Percentiles rank a stretch among this genome's conserved stretches.
phyloP scores from a whole-genome alignment of 2,888 invertebrate species.

The Aspidiotus destructor region DNA sequence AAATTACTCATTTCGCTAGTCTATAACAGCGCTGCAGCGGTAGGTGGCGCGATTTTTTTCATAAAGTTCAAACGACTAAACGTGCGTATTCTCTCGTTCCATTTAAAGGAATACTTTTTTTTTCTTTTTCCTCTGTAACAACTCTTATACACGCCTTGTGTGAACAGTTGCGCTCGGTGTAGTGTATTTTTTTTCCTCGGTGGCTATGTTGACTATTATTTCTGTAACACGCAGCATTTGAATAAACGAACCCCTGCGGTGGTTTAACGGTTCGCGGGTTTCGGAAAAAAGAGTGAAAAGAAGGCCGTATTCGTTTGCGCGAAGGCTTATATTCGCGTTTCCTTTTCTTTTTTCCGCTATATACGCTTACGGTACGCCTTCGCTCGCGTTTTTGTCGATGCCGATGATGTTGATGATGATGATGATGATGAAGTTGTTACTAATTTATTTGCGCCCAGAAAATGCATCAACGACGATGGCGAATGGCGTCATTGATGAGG shows the following conservation, averaged over 20 bases:
- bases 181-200: neutral
- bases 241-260: slow-evolving; percentile 4
- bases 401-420: no score
- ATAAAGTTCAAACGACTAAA: no score
- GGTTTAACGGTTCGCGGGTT: slow-evolving; percentile 4
- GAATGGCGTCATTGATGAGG: neutral
- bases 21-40: no score
- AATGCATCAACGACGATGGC: neutral
- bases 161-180: no score
- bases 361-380: neutral
- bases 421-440: neutral
- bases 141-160: no score
- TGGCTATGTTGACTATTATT: neutral
- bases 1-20: no score
- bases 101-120: no score
- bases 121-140: no score
- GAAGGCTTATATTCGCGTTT: neutral
- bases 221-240: neutral
- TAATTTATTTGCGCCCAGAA: slow-evolving; percentile 1
- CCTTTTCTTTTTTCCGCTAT: neutral
- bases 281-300: neutral
- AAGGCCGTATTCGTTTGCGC: neutral
- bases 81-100: no score
- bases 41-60: no score
- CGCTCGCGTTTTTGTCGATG: neutral